Evolutionary conservation across 2,113 vertebrate species (phyloP).

Genomic region (Montifringilla adamsi): DNA sequence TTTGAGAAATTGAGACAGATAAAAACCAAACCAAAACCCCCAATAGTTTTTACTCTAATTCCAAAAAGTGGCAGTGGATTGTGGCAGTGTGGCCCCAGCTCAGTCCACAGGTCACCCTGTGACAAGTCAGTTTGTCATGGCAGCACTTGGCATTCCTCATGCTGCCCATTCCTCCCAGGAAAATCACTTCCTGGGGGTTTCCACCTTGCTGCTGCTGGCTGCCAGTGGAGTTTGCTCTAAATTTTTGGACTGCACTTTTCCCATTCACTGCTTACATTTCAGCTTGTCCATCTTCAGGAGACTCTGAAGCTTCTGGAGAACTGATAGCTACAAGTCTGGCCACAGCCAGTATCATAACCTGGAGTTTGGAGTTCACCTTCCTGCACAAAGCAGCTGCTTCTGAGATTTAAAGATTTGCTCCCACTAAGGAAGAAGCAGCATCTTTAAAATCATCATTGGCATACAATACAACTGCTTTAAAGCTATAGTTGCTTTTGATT

Average conservation of each 20-base stretch:
- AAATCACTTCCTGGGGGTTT: neutral
- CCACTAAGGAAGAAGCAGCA: neutral
- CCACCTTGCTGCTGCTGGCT: neutral
- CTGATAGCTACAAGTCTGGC: neutral
- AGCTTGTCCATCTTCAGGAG: neutral
- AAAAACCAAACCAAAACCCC: neutral
- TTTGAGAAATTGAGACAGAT: neutral
- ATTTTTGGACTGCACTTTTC: neutral
- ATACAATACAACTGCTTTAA: neutral
- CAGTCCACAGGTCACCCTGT: neutral
- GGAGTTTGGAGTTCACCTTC: neutral
- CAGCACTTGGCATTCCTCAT: conserved; percentile 50
- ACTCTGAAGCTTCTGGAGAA: neutral
- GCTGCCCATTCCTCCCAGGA: neutral
- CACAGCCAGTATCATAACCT: neutral
- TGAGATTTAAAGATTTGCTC: neutral
- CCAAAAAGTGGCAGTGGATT: neutral
- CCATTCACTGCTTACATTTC: neutral
- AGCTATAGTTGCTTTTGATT: neutral
- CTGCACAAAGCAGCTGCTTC: neutral
- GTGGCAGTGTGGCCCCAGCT: neutral
- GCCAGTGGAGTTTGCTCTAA: neutral
- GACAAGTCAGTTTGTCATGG: conserved; percentile 72
- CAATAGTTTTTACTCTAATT: neutral
- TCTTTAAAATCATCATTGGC: neutral